Conservation (phyloP, 2,888 invertebrate genomes). For the Cordilura impudica region DNA sequence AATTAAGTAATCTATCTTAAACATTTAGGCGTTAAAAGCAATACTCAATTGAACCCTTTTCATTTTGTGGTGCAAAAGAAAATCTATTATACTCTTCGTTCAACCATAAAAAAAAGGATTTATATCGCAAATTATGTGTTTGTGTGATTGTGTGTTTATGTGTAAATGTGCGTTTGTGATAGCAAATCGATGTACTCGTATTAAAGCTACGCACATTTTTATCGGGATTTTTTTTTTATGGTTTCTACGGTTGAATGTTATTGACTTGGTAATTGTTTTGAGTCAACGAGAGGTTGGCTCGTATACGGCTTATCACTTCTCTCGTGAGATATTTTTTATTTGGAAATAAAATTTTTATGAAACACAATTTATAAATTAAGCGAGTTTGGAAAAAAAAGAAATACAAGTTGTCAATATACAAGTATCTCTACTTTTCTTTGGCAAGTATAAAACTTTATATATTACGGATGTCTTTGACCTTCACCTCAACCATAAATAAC, state of each 20-base stretch:
- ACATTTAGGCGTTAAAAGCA: constrained; percentile 32
- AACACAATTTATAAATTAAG: constrained; percentile 5
- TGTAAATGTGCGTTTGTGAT: not conserved
- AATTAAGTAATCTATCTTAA: constrained; percentile 24
- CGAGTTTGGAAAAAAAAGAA: constrained; percentile 17
- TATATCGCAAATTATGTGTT: constrained; percentile 21
- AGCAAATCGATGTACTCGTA: not conserved
- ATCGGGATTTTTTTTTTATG: constrained; percentile 38
- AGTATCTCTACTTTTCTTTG: not conserved
- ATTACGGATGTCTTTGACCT: not conserved
- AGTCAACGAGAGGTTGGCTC: not conserved
- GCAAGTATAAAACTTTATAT: not conserved
- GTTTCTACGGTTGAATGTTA: constrained; percentile 37
- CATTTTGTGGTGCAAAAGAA: not conserved
- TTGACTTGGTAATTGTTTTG: constrained; percentile 35
- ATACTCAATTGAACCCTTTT: constrained; percentile 44
- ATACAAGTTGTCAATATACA: no score
- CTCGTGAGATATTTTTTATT: no score
- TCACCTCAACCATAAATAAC: constrained; percentile 25
- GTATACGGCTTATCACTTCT: constrained; percentile 23
- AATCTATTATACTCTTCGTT: constrained; percentile 25
- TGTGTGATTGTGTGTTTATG: not conserved
- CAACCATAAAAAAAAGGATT: constrained; percentile 36
- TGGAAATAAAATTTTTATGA: no score
- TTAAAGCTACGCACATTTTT: not conserved